Evolutionary conservation across 2,888 invertebrate genomes (phyloP).

Genomic region (Melikaiella ostensackeni): DNA sequence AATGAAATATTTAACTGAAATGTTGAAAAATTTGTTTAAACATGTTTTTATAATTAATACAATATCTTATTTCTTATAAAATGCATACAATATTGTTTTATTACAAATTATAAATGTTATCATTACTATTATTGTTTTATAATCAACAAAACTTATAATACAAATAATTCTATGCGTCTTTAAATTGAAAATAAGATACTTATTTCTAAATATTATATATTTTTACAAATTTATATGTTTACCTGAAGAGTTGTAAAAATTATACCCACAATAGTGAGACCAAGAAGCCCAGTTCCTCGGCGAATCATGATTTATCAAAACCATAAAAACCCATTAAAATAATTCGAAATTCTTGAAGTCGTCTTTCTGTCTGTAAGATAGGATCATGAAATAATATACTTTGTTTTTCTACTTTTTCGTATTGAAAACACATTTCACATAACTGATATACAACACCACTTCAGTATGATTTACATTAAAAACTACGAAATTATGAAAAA

Average conservation of each 20-base stretch:
- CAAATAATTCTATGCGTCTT: too few relatives aligned
- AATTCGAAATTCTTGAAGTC: background rate
- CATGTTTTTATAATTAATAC: too few relatives aligned
- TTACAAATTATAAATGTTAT: too few relatives aligned
- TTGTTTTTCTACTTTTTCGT: background rate
- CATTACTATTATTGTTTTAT: too few relatives aligned
- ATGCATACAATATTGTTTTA: too few relatives aligned
- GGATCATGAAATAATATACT: background rate
- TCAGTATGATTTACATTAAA: too few relatives aligned
- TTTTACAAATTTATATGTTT: background rate
- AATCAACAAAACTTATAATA: too few relatives aligned
- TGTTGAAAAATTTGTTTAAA: background rate
- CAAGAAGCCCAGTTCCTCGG: conserved; percentile 10
- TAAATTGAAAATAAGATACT: background rate
- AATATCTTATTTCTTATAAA: too few relatives aligned
- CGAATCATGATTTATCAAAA: conserved; percentile 11
- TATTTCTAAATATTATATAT: background rate
- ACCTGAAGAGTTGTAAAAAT: conserved; percentile 23
- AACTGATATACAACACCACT: background rate
- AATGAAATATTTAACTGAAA: background rate
- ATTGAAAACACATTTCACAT: background rate
- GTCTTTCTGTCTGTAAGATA: background rate
- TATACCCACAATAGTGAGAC: background rate
- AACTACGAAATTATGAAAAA: background rate
- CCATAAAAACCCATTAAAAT: background rate